Conservation (phyloP, 2,888 invertebrate species). For the Malthinus flaveolus region DNA sequence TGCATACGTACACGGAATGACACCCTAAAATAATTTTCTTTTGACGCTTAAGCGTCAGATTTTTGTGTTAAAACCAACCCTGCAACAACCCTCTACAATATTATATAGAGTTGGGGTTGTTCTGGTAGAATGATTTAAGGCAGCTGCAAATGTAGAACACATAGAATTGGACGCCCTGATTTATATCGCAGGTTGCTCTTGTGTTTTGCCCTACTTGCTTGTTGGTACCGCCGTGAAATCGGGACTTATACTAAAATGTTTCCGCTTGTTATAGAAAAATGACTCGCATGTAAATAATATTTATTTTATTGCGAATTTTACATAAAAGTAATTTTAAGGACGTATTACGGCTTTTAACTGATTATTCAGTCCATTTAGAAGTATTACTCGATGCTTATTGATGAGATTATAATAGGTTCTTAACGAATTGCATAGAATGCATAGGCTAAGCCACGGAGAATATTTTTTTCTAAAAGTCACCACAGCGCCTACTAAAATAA, state of each 20-base stretch:
- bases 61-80: slow-evolving; percentile 33
- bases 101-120: slow-evolving; percentile 47
- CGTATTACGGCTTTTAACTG: not conserved
- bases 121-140: slow-evolving; percentile 54
- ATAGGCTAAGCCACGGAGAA: too few relatives aligned
- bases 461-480: too few relatives aligned
- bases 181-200: slow-evolving; percentile 48
- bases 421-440: too few relatives aligned
- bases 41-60: slow-evolving; percentile 8
- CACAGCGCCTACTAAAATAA: too few relatives aligned
- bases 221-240: slow-evolving; percentile 41
- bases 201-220: slow-evolving; percentile 37
- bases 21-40: slow-evolving; percentile 2
- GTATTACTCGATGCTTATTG: too few relatives aligned
- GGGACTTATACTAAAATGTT: slow-evolving; percentile 30
- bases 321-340: slow-evolving; percentile 6
- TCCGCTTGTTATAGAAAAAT: slow-evolving; percentile 29
- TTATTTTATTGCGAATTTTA: slow-evolving; percentile 13
- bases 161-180: slow-evolving; percentile 41
- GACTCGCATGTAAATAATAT: slow-evolving; percentile 25
- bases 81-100: slow-evolving; percentile 34
- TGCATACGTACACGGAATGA: not conserved
- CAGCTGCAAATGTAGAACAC: slow-evolving; percentile 45
- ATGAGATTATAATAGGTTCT: too few relatives aligned
- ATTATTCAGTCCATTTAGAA: too few relatives aligned